Base-by-base conservation (phyloP, 2,113 vertebrate species). In the Channa maculata region DNA sequence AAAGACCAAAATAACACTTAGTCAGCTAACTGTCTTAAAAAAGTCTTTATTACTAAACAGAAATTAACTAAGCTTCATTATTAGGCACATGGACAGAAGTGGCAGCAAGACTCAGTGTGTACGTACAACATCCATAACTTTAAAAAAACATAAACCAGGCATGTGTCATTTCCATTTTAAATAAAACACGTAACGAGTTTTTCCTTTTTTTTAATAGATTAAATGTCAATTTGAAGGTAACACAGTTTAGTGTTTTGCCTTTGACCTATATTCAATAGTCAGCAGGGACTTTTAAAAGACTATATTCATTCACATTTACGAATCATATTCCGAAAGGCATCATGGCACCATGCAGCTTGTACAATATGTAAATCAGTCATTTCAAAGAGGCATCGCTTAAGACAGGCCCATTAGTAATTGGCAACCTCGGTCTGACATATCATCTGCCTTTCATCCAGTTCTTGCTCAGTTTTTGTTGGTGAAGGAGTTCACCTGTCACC, bases 21-120 rank as follows among this genome's bases (percentile, higher is more conserved):
- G 24, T 2, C 24, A 34, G 4, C 12, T 34, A 36, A 3, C 39
- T 46, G 15, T 53, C 46, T 75, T 13, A 8, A 72, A 7, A 43
- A 76, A 57, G 34, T 6, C n/a, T 87, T 88, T 80, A 90, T 86
- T 85, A 80, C 41, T 65, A 15, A 38, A 50, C 24, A 83, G 36
- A 77, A 61, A 65, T 67, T 10, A 7, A 67, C 43, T 71, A 39
- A 45, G 36, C 54, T 54, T 66, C 44, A 5, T 67, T 50, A 8
- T 0, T 36, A 61, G 8, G 64, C 55, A 36, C 50, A 68, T 0
- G 11, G 78, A 71, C 52, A 50, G 48, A 65, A 71, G 15, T 50
- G 55, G 66, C 60, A 62, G 48, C 33, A 63, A 24, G 24, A 64
- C 46, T 51, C 44, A 34, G 43, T 41, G 5, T 15, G 9, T 15